A percentile compares a stretch with the other conserved stretches of the same genome.
Evolutionary conservation across 1,140 invertebrate genomes (phyloP).

Genomic region (Paracyclopina nana): DNA sequence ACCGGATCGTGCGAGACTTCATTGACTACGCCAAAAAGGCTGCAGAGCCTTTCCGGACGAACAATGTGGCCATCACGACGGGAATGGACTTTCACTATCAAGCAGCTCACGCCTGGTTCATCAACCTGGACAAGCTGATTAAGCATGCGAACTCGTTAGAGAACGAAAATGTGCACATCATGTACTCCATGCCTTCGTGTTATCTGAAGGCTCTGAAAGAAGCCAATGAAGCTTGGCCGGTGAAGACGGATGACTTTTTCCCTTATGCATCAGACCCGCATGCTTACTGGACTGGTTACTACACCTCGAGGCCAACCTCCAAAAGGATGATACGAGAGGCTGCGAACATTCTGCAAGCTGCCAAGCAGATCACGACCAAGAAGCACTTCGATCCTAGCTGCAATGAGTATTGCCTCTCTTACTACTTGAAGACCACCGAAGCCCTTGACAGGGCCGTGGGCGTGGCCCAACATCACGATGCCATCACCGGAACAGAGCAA

Average conservation of each 20-base stretch:
- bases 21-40: conserved; percentile 33
- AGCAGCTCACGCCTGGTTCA: conserved; percentile 37
- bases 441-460: conserved; percentile 25
- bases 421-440: neutral
- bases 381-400: conserved; percentile 33
- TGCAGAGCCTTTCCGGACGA: conserved; percentile 34
- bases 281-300: conserved; percentile 85
- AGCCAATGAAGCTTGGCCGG: conserved; percentile 30
- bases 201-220: conserved; percentile 64
- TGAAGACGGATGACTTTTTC: conserved; percentile 32
- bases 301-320: conserved; percentile 61
- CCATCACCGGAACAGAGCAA: conserved; percentile 56
- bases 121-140: conserved; percentile 67
- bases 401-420: neutral
- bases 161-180: conserved; percentile 44
- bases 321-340: conserved; percentile 38
- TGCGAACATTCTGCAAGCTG: neutral
- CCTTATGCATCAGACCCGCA: conserved; percentile 42
- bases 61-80: conserved; percentile 73
- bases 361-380: neutral
- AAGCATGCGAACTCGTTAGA: conserved; percentile 35
- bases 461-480: conserved; percentile 41
- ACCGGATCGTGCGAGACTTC: conserved; percentile 42
- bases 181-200: conserved; percentile 88
- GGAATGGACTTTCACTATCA: conserved; percentile 81